Evolutionary conservation across 2,888 invertebrate species (phyloP).

Genomic region (Idaea biselata): DNA sequence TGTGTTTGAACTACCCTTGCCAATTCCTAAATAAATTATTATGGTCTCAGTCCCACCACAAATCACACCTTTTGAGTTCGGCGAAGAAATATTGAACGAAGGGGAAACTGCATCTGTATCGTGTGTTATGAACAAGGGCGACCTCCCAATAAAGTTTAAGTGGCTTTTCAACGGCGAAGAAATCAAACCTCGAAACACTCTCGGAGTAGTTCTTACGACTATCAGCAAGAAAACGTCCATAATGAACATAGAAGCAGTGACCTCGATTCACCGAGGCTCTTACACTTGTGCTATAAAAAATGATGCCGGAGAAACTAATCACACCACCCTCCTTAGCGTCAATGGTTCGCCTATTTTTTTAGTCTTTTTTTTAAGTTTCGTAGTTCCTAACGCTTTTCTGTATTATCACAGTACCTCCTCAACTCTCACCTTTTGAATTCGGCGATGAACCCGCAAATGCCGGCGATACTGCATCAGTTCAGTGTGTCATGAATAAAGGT

Average conservation of each 20-base stretch:
- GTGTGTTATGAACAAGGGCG: slow-evolving; percentile 89
- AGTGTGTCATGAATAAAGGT: slow-evolving; percentile 88
- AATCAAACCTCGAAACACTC: slow-evolving; percentile 70
- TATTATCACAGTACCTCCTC: slow-evolving; percentile 81
- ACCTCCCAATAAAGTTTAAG: slow-evolving; percentile 87
- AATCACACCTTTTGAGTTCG: slow-evolving; percentile 88
- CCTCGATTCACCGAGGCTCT: slow-evolving; percentile 82
- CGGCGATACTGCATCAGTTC: slow-evolving; percentile 87
- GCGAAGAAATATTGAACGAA: slow-evolving; percentile 86
- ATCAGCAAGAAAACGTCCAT: slow-evolving; percentile 84
- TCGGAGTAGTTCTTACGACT: slow-evolving; percentile 81
- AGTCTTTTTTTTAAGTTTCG: slow-evolving; percentile 36
- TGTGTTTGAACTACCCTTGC: slow-evolving; percentile 29
- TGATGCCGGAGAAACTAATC: slow-evolving; percentile 80
- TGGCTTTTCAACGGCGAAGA: slow-evolving; percentile 84
- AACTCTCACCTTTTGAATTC: slow-evolving; percentile 84
- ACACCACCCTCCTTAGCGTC: slow-evolving; percentile 81
- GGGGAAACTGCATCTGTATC: slow-evolving; percentile 86
- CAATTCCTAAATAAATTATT: slow-evolving; percentile 24
- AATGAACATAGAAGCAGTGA: slow-evolving; percentile 83
- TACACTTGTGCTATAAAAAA: slow-evolving; percentile 85
- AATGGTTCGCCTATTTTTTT: slow-evolving; percentile 75
- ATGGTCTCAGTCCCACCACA: slow-evolving; percentile 83
- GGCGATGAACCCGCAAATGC: slow-evolving; percentile 86
- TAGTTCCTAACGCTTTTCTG: slow-evolving; percentile 30